Evolutionary conservation across 2,888 invertebrate species (phyloP).

Genomic region (Conchocele bisecta): DNA sequence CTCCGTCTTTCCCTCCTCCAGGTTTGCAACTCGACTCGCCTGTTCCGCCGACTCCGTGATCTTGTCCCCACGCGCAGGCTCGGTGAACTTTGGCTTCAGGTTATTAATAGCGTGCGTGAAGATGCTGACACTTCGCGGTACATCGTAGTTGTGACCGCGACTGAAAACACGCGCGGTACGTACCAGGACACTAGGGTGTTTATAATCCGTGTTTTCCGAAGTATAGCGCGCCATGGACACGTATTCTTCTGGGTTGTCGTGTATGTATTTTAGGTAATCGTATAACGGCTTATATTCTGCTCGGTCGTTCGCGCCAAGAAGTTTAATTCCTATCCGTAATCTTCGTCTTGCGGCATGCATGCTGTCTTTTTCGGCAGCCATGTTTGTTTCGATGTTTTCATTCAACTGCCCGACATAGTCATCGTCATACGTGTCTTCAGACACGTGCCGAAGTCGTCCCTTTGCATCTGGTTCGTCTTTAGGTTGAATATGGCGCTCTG

Average conservation of each 20-base stretch:
- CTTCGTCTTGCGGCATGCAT: not conserved
- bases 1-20: constrained; percentile 61
- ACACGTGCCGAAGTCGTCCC: not conserved
- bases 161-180: constrained; percentile 57
- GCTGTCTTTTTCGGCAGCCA: constrained; percentile 24
- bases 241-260: constrained; percentile 69
- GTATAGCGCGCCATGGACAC: constrained; percentile 37
- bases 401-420: constrained; percentile 18
- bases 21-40: constrained; percentile 16
- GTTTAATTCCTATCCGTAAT: constrained; percentile 23
- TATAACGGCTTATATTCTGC: constrained; percentile 66
- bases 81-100: constrained; percentile 55
- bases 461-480: not conserved
- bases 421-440: constrained; percentile 20
- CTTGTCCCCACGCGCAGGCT: constrained; percentile 38
- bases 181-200: constrained; percentile 50
- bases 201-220: constrained; percentile 39
- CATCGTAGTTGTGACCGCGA: constrained; percentile 51
- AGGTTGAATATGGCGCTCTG: not conserved
- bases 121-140: constrained; percentile 36
- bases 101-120: constrained; percentile 58
- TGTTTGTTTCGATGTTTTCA: constrained; percentile 43
- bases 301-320: constrained; percentile 25
- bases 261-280: constrained; percentile 68
- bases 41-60: constrained; percentile 16